Conservation (phyloP, 2,797 vertebrate species). For the Myripristis murdjan region DNA sequence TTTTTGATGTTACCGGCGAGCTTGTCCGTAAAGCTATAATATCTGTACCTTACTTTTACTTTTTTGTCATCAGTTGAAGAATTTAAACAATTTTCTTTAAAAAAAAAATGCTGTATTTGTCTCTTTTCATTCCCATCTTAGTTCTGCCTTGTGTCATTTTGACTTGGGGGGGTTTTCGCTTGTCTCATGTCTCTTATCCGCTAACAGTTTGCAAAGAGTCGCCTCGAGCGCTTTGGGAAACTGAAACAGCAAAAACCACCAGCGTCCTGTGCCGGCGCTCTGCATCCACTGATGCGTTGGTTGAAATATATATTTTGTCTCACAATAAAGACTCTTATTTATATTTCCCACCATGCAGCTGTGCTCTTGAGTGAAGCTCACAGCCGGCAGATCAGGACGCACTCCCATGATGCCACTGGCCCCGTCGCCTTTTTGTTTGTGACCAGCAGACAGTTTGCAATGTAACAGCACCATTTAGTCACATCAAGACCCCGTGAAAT, state of each 20-base stretch:
- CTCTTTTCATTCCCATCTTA: constrained; percentile 47
- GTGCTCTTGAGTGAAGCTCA: constrained; percentile 14
- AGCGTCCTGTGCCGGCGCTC: constrained; percentile 29
- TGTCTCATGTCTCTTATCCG: constrained; percentile 12
- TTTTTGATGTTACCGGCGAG: constrained; percentile 66
- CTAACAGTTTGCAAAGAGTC: constrained; percentile 25
- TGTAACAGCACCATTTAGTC: no score
- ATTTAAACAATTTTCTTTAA: constrained; percentile 65
- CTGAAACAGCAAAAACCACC: constrained; percentile 29
- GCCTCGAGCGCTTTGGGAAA: not conserved
- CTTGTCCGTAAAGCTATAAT: constrained; percentile 71
- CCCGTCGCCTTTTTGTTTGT: no score
- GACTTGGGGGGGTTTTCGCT: constrained; percentile 23
- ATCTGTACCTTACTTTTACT: constrained; percentile 57
- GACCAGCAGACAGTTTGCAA: no score
- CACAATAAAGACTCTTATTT: constrained; percentile 73
- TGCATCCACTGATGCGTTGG: constrained; percentile 44
- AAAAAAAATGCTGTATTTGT: constrained; percentile 54
- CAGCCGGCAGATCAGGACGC: no score
- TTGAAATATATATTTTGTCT: constrained; percentile 67
- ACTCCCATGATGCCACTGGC: no score
- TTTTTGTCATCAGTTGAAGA: constrained; percentile 58
- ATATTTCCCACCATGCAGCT: constrained; percentile 69
- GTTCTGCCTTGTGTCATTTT: constrained; percentile 20
- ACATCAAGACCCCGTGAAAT: no score